phyloP scores from a whole-genome alignment of 2,797 vertebrate genomes.

The Gambusia yucatana region DNA sequence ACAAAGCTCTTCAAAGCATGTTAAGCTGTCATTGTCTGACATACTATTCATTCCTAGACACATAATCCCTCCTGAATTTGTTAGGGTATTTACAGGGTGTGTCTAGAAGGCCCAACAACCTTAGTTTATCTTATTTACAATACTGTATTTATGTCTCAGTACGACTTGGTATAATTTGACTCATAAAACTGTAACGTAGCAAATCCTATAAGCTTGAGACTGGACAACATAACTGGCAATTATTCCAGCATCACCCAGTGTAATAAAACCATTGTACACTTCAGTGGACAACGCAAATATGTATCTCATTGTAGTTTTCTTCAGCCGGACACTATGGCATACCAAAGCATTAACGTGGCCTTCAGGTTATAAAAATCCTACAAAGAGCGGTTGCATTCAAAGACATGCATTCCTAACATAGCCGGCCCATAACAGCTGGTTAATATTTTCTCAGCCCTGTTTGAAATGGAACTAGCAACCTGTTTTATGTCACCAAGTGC shows the following conservation, averaged over 20 bases:
- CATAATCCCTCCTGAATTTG: conserved; percentile 64
- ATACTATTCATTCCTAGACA: conserved; percentile 77
- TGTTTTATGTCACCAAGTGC: conserved; percentile 18
- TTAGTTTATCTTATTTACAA: conserved; percentile 48
- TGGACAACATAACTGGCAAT: conserved; percentile 41
- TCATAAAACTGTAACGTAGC: conserved; percentile 31
- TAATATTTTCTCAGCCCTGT: conserved; percentile 66
- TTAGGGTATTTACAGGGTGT: conserved; percentile 55
- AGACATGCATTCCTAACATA: conserved; percentile 73
- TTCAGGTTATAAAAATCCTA: conserved; percentile 54
- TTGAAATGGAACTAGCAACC: conserved; percentile 29
- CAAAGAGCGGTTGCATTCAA: conserved; percentile 53
- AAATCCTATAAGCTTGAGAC: conserved; percentile 44
- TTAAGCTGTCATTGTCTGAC: conserved; percentile 59
- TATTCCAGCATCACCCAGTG: conserved; percentile 17
- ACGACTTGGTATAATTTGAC: conserved; percentile 43
- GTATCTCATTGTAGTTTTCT: conserved; percentile 13
- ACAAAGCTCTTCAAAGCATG: conserved; percentile 36
- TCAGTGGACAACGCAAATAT: conserved; percentile 16
- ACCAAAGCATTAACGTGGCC: conserved; percentile 39
- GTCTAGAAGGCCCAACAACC: conserved; percentile 37
- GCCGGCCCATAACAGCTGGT: conserved; percentile 70
- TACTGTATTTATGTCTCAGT: conserved; percentile 35
- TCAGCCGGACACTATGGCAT: conserved; percentile 12
- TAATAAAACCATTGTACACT: conserved; percentile 16